Percentiles rank a stretch among this genome's conserved stretches.
Conservation (phyloP, 2,113 vertebrate species). For the Chrysochloris asiatica region DNA sequence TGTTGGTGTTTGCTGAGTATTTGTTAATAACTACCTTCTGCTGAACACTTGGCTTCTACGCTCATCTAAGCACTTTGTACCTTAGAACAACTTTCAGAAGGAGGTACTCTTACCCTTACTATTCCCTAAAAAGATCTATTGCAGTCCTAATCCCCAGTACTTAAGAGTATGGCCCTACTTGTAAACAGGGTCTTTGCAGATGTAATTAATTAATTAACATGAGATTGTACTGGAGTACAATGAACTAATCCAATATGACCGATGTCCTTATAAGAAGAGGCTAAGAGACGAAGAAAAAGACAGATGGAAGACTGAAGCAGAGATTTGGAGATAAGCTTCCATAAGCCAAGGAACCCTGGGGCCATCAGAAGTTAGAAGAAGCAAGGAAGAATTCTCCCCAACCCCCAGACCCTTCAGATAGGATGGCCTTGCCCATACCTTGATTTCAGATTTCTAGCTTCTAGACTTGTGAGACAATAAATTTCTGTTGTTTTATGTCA, state of each 20-base stretch:
- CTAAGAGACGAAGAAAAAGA: neutral
- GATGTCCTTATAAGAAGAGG: neutral
- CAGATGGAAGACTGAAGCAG: neutral
- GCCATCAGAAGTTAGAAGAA: too few species aligned
- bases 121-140: neutral
- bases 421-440: neutral
- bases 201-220: neutral
- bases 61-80: neutral
- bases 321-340: neutral
- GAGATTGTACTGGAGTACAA: too few species aligned
- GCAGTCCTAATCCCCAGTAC: neutral
- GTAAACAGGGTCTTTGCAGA: neutral
- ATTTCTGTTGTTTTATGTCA: neutral
- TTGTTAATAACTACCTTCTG: neutral
- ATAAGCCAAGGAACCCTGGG: neutral
- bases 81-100: neutral
- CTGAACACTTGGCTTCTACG: neutral
- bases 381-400: neutral
- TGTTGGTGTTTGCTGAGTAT: neutral
- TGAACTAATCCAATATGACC: too few species aligned
- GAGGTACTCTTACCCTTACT: neutral
- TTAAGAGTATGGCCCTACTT: neutral
- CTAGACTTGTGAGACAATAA: neutral
- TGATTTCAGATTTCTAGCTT: neutral
- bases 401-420: neutral